Conservation (phyloP, 2,113 vertebrate genomes). For the Cyanistes caeruleus region DNA sequence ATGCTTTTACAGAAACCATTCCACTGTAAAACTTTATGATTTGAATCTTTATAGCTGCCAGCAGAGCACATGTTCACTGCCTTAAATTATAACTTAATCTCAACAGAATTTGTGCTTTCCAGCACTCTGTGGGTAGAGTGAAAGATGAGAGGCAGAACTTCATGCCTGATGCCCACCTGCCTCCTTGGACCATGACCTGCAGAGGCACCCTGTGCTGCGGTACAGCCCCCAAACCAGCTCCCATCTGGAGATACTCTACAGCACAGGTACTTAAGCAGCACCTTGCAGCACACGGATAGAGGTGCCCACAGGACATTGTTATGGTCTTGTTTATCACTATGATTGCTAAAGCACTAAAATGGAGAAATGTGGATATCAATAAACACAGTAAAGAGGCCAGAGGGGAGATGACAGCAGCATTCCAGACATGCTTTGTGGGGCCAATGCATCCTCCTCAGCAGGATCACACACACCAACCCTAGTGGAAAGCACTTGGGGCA, state of each 20-base stretch:
- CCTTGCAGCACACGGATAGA: neutral
- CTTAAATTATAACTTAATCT: constrained; percentile 85
- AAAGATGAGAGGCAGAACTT: constrained; percentile 37
- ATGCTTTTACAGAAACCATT: constrained; percentile 85
- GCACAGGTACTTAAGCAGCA: neutral
- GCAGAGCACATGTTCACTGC: constrained; percentile 83
- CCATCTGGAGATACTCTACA: neutral
- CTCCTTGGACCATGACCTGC: neutral
- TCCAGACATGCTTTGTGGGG: neutral
- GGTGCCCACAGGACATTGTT: neutral
- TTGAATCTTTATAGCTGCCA: constrained; percentile 85
- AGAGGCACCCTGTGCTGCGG: neutral
- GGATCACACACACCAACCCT: neutral
- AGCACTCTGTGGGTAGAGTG: constrained; percentile 57
- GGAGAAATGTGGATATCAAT: neutral
- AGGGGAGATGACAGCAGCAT: neutral
- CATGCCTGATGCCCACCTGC: constrained; percentile 18
- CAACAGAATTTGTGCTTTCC: constrained; percentile 73
- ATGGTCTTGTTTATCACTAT: neutral
- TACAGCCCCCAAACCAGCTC: neutral
- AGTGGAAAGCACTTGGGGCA: neutral
- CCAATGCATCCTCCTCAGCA: neutral
- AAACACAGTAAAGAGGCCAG: neutral
- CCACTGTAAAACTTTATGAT: constrained; percentile 88
- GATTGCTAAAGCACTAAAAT: constrained; percentile 4